Base-by-base conservation (phyloP, 2,888 invertebrate genomes). In the Syritta pipiens region DNA sequence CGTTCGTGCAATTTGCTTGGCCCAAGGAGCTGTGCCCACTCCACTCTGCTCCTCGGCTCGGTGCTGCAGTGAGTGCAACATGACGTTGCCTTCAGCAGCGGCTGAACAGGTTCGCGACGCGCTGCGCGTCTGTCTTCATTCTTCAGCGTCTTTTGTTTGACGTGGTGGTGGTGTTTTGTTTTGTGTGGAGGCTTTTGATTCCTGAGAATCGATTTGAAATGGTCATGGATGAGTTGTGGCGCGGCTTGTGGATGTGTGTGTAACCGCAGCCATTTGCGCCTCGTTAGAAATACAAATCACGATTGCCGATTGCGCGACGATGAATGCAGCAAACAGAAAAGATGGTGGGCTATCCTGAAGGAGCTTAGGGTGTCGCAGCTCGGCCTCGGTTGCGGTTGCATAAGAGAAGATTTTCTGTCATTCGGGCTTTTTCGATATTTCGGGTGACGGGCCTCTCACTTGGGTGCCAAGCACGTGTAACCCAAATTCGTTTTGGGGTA, bases 211-310 rank as follows among this genome's bases (percentile, higher is more conserved):
- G 65, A 77, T 77, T 72, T 65, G 46, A 72, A 77, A 72, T 72
- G 72, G 77, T 77, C 77, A 77, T 77, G 77, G 77, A 60, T 60
- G 65, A 71, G 46, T 44, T 53, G 77, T 35, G 44, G 49, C 22
- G 6, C 14, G 19, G 19, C 12, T 17, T 12, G 26, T 22, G 14
- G 48, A 7, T n/a, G 44, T 10, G 48, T n/a, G 24, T 17, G 37
- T 9, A 22, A 28, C 3, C 24, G 26, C 9, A 30, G 17, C 59
- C 55, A 57, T 57, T 79, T 68, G 79, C 57, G 79, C 74, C 79
- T 79, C 74, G 74, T 79, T 79, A 74, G 74, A 62, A 79, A 79
- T 57, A 79, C 79, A 57, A 67, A 74, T 67, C 79, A 79, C 79
- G 79, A 79, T 44, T 65, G 51, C 51, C 40, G 65, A 77, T 63